These are phyloP conservation scores for Drosophila malerkotliana DNA, from an alignment of 1,140 invertebrate species.

Conservation along the genomic window DNA sequence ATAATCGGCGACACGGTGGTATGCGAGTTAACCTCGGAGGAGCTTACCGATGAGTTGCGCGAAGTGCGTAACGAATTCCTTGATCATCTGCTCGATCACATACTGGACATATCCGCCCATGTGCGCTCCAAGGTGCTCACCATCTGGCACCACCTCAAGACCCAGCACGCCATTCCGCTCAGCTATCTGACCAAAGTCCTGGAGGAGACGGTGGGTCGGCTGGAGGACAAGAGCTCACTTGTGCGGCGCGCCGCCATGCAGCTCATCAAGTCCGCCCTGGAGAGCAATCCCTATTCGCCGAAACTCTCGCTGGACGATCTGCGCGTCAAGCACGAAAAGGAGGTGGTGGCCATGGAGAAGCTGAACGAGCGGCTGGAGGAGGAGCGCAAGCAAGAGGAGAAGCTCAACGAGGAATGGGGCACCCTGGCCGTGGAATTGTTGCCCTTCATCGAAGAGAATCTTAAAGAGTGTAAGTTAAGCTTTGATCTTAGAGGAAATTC, in stretches of 20 bases:
- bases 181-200: constrained; percentile 87
- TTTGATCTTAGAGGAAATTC: background rate
- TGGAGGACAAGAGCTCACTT: constrained; percentile 90
- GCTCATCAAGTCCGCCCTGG: constrained; percentile 89
- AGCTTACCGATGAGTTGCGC: constrained; percentile 88
- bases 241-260: constrained; percentile 92
- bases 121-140: constrained; percentile 92
- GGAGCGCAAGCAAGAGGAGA: constrained; percentile 77
- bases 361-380: constrained; percentile 85
- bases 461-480: constrained; percentile 62
- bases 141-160: constrained; percentile 90
- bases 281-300: constrained; percentile 90
- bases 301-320: constrained; percentile 86
- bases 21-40: constrained; percentile 88
- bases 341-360: constrained; percentile 86
- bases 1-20: constrained; percentile 91
- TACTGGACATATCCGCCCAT: constrained; percentile 92
- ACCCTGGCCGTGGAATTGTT: constrained; percentile 78
- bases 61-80: constrained; percentile 89
- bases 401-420: constrained; percentile 83
- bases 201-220: constrained; percentile 87
- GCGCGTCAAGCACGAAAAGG: constrained; percentile 85
- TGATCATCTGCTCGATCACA: constrained; percentile 90
- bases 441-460: constrained; percentile 81
- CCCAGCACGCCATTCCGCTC: constrained; percentile 90